Conservation (phyloP, 2,113 vertebrate species). For the Elephantulus edwardii region DNA sequence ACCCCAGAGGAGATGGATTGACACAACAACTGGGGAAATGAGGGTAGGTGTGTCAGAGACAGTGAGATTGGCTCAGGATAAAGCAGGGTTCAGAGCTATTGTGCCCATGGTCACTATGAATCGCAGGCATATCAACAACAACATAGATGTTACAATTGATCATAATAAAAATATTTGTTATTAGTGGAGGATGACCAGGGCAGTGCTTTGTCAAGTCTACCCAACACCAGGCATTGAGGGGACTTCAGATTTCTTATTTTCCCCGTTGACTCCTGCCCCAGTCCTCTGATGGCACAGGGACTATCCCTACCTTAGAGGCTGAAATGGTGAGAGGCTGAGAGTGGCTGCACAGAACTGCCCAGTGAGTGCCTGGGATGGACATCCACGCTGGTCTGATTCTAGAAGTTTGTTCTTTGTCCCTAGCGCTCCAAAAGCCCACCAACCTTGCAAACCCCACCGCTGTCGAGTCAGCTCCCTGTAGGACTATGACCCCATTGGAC, state of each 20-base stretch:
- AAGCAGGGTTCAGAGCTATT: no score
- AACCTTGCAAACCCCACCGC: no score
- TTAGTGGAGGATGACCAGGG: neutral
- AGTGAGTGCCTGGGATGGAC: neutral
- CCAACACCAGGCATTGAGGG: neutral
- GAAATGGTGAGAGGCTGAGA: rapidly evolving
- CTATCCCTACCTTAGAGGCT: neutral
- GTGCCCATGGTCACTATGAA: no score
- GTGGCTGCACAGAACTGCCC: neutral
- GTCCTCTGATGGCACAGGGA: neutral
- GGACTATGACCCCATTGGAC: no score
- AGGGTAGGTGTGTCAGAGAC: no score
- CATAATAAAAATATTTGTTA: neutral
- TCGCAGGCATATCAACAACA: no score
- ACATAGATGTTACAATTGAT: no score
- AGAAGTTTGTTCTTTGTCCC: neutral
- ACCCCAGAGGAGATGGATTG: no score
- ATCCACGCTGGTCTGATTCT: neutral
- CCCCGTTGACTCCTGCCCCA: neutral
- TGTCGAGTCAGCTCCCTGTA: no score
- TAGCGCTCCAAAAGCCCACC: neutral
- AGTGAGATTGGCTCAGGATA: no score
- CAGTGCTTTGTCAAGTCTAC: rapidly evolving
- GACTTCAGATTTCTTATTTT: neutral
- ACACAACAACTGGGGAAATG: no score